Evolutionary conservation across 1,140 invertebrate species (phyloP).

Genomic region (Drosophila tsacasi): DNA sequence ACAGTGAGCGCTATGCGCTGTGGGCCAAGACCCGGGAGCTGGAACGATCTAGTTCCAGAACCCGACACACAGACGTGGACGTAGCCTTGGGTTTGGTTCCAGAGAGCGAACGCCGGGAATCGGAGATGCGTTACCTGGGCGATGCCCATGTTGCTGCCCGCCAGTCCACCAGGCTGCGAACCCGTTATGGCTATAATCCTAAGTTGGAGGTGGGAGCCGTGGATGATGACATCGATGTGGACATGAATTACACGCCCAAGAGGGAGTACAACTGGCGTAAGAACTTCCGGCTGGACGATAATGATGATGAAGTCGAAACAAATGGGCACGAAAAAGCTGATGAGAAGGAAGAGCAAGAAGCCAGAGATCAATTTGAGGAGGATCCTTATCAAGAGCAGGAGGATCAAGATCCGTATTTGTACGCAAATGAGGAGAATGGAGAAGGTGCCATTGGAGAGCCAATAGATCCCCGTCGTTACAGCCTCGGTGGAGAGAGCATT

Average conservation of each 20-base stretch:
- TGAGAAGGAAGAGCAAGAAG: constrained; percentile 1
- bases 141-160: constrained; percentile 71
- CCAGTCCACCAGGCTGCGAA: constrained; percentile 70
- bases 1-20: constrained; percentile 66
- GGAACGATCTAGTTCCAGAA: constrained; percentile 33
- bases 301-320: constrained; percentile 22
- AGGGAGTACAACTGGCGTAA: constrained; percentile 83
- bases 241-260: constrained; percentile 78
- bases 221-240: constrained; percentile 76
- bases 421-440: constrained; percentile 1
- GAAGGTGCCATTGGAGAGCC: constrained; percentile 18
- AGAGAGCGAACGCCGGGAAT: constrained; percentile 59
- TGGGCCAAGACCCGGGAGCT: constrained; percentile 69
- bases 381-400: neutral
- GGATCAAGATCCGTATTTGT: neutral
- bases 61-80: constrained; percentile 47
- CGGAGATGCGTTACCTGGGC: constrained; percentile 72
- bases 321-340: neutral
- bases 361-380: constrained; percentile 17
- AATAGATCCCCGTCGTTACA: constrained; percentile 63
- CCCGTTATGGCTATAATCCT: constrained; percentile 77
- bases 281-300: constrained; percentile 79
- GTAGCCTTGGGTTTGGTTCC: constrained; percentile 52
- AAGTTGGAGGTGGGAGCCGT: constrained; percentile 51
- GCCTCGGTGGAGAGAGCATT: constrained; percentile 78